Evolutionary conservation across 2,888 invertebrate species (phyloP), one percentile per base, ranked within the genome.

Genomic region (Elgonia sp.): DNA sequence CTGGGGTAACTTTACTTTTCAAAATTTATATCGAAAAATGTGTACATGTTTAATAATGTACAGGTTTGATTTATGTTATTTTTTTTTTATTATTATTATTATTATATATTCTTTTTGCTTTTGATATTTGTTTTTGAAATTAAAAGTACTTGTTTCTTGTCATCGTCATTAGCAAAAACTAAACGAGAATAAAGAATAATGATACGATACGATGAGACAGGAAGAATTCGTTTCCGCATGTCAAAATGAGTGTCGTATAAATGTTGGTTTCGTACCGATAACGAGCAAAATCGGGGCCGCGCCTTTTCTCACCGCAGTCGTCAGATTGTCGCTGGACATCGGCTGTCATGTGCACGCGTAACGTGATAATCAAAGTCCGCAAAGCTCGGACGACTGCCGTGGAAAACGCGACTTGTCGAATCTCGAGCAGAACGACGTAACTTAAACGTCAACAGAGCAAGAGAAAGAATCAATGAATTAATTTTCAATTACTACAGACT

Each of bases 361-460:
- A 46, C 18, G 62, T n/a, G 75, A 39, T 46, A 14, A 46, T 50
- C 39, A 53, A 57, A 29, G 5, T 37, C 6, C 55, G 29, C 53
- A 63, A 39, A 29, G 46, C 63, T 16, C 60, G 12, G 72, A 84
- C 81, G 89, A 89, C 89, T 89, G 86, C 77, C 53, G 79, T 77
- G 86, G 57, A 84, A 86, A 86, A 86, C 42, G 77, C 77, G 77
- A 82, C 79, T 76, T 53, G 65, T 89, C 87, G 87, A 91, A 76
- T 84, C 89, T 90, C 87, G 92, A 93, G 92, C 92, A 93, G 92
- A 93, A 93, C 85, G 85, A 93, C 85, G 85, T 92, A 92, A 90
- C 90, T 89, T 93, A 90, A 92, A 92, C 92, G 91, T 91, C 91
- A 92, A 92, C 92, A 92, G 93, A 92, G 92, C 93, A 94, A 94